These are phyloP conservation scores for Pituophis catenifer DNA, from an alignment of 2,113 vertebrate species.

Conservation along the genomic window DNA sequence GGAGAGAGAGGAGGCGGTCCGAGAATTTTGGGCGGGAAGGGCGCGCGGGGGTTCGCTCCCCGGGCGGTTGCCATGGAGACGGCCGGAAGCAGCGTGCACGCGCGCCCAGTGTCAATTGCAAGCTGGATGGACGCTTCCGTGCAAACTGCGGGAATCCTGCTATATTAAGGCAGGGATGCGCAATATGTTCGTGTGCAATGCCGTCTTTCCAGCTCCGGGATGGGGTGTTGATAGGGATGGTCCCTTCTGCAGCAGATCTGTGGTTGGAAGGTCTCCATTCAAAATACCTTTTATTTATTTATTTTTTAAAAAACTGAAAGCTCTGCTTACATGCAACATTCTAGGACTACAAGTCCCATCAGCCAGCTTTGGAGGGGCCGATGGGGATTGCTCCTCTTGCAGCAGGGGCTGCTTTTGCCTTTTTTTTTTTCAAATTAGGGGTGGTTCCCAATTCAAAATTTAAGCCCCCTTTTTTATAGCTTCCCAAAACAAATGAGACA, in stretches of 20 bases:
- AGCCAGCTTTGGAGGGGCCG: neutral
- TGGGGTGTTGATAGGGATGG: neutral
- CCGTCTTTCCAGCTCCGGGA: neutral
- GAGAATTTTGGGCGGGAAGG: neutral
- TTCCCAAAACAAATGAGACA: too few relatives aligned
- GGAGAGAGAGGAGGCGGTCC: neutral
- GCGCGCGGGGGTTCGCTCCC: rapidly evolving
- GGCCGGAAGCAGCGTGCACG: constrained; percentile 49
- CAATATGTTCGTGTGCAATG: neutral
- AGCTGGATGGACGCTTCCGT: neutral
- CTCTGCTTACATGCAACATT: neutral
- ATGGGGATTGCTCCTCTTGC: too few relatives aligned
- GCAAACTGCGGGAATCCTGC: neutral
- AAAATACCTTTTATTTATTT: too few relatives aligned
- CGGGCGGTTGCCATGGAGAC: constrained; percentile 64
- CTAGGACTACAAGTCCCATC: neutral
- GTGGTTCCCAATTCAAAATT: neutral
- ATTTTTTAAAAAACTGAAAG: too few relatives aligned
- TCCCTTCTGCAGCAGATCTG: neutral
- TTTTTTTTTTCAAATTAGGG: neutral
- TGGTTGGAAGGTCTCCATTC: too few relatives aligned
- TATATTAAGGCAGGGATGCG: too few relatives aligned
- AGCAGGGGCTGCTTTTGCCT: too few relatives aligned
- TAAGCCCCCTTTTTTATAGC: too few relatives aligned
- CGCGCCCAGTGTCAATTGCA: neutral